Conservation (phyloP, 2,113 vertebrate species). For the Terrapene triunguis region DNA sequence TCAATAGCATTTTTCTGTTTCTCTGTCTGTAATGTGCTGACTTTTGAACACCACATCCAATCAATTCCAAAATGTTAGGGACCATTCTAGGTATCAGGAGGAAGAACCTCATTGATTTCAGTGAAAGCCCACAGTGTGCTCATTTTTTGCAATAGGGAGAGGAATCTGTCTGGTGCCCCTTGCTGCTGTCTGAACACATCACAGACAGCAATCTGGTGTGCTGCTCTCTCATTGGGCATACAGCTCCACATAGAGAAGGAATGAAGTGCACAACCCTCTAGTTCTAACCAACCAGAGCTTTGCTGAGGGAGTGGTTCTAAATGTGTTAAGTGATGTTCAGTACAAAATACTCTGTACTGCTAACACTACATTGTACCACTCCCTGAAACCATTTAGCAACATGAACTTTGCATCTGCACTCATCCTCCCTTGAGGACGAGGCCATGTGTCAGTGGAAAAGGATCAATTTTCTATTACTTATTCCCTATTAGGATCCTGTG, state of each 20-base stretch:
- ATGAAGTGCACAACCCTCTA: background rate
- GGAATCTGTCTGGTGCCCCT: background rate
- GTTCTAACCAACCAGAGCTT: background rate
- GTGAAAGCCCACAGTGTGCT: background rate
- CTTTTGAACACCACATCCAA: background rate
- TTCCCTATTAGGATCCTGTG: background rate
- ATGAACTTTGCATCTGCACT: background rate
- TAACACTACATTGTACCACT: background rate
- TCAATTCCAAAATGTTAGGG: background rate
- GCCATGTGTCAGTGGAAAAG: fast-evolving
- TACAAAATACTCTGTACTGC: background rate
- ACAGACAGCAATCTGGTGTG: background rate
- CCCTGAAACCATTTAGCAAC: background rate
- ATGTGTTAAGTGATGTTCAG: background rate
- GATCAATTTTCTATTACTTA: fast-evolving
- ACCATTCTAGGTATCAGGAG: background rate
- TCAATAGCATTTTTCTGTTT: background rate
- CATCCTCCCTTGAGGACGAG: background rate
- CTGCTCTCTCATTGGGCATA: background rate
- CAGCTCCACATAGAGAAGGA: background rate
- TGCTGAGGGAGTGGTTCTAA: background rate
- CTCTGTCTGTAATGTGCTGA: background rate
- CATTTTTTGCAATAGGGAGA: background rate
- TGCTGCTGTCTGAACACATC: background rate
- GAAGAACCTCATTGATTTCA: background rate